phyloP scores from a whole-genome alignment of 2,797 vertebrate genomes.

The Microhierax caerulescens region DNA sequence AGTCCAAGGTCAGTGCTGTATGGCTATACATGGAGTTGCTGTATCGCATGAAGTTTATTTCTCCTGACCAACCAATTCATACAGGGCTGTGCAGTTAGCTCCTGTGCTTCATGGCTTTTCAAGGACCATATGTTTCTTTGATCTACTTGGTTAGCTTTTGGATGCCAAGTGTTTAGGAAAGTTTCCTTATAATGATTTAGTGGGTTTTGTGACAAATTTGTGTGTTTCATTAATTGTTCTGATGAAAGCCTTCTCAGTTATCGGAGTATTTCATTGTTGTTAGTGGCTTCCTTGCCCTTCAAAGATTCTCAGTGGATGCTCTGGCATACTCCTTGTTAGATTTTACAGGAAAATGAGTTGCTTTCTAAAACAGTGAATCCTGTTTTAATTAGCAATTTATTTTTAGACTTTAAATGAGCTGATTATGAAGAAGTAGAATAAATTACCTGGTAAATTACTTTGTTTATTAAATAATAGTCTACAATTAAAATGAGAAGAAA shows the following conservation, averaged over 20 bases:
- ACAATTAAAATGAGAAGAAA: conserved; percentile 71
- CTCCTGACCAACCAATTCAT: fast-evolving
- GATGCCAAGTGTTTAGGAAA: background rate
- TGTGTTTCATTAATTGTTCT: conserved; percentile 35
- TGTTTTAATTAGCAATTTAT: conserved; percentile 72
- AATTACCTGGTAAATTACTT: conserved; percentile 70
- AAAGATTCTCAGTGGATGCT: conserved; percentile 28
- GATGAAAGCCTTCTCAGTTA: conserved; percentile 23
- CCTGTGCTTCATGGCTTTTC: background rate
- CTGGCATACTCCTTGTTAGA: conserved; percentile 27
- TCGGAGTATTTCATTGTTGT: conserved; percentile 24
- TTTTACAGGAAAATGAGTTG: conserved; percentile 56
- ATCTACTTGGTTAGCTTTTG: background rate
- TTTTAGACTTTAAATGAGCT: conserved; percentile 69
- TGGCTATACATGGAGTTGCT: background rate
- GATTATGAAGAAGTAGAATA: conserved; percentile 66
- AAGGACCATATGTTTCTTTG: background rate
- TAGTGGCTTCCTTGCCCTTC: conserved; percentile 21
- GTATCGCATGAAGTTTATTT: background rate
- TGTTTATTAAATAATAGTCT: conserved; percentile 77
- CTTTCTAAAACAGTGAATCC: conserved; percentile 63
- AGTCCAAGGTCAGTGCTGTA: fast-evolving
- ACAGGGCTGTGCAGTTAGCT: background rate
- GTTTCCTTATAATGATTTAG: background rate
- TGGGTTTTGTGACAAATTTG: background rate